These are phyloP conservation scores for Lagorchestes hirsutus DNA, from an alignment of 2,797 vertebrate species.

Conservation along the genomic window DNA sequence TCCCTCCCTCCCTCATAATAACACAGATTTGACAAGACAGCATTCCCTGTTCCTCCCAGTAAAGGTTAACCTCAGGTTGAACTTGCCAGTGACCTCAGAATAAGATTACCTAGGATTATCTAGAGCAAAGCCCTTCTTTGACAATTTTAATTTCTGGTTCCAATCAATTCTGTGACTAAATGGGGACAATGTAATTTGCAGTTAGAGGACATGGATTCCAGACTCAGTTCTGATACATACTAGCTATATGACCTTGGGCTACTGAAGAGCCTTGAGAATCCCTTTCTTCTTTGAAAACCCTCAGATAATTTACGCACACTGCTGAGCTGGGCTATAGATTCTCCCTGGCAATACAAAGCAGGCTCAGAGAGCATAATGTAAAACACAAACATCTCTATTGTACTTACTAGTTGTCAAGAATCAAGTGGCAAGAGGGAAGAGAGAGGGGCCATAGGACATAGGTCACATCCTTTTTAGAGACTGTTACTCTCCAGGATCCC, in stretches of 20 bases:
- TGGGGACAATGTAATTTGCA: neutral
- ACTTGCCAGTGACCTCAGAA: neutral
- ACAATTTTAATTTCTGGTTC: neutral
- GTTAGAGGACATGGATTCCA: neutral
- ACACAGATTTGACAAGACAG: neutral
- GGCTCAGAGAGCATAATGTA: neutral
- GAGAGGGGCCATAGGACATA: neutral
- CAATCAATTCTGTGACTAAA: neutral
- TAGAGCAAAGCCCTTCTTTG: neutral
- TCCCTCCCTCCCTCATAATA: neutral
- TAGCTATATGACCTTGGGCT: neutral
- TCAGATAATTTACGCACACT: neutral
- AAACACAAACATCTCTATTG: neutral
- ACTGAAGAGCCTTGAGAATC: neutral
- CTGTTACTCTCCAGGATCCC: neutral
- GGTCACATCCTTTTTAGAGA: neutral
- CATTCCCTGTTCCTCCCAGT: neutral
- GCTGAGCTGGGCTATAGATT: neutral
- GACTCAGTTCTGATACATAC: neutral
- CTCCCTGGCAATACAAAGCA: neutral
- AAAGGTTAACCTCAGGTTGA: neutral
- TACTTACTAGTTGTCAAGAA: neutral
- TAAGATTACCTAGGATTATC: neutral
- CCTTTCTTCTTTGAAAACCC: neutral
- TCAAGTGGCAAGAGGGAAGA: neutral